Conservation (phyloP, 92 coral and sea anemone species). For the Parazoanthus swiftii region DNA sequence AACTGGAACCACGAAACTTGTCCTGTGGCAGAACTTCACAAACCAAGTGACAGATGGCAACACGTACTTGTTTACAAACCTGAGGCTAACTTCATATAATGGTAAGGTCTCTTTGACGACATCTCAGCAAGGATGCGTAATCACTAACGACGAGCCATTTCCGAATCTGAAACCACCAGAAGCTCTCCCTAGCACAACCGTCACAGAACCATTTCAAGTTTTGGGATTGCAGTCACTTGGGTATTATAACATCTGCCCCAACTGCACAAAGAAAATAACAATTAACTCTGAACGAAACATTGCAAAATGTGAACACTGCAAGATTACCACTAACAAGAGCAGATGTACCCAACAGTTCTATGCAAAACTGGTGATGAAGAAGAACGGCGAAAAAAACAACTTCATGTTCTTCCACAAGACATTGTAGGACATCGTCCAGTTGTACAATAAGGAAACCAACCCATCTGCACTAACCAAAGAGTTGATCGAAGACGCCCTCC, state of each 20-base stretch:
- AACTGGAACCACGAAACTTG: slow-evolving; percentile 38
- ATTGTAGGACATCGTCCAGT: background rate
- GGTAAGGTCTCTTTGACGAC: background rate
- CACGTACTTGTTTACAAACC: slow-evolving; percentile 35
- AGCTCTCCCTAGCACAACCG: slow-evolving; percentile 4
- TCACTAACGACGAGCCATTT: background rate
- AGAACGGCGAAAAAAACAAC: slow-evolving; percentile 16
- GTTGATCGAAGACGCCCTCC: too few relatives aligned
- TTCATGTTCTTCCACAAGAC: slow-evolving; percentile 25
- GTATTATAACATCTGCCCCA: background rate
- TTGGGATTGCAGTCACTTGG: background rate
- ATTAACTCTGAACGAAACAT: background rate
- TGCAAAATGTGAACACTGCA: slow-evolving; percentile 37
- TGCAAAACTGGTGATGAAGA: slow-evolving; percentile 12
- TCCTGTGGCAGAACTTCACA: slow-evolving; percentile 44
- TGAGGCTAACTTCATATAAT: slow-evolving; percentile 37
- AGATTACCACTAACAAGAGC: background rate
- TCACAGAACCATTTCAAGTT: background rate
- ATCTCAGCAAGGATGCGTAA: slow-evolving; percentile 2
- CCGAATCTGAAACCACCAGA: slow-evolving; percentile 10
- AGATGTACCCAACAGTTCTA: slow-evolving; percentile 33
- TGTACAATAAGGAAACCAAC: slow-evolving; percentile 8
- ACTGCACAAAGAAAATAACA: slow-evolving; percentile 22
- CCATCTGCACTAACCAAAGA: too few relatives aligned
- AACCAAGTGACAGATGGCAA: slow-evolving; percentile 28